Evolutionary conservation across 2,113 vertebrate genomes (phyloP).

Genomic region (Corvus cornix): DNA sequence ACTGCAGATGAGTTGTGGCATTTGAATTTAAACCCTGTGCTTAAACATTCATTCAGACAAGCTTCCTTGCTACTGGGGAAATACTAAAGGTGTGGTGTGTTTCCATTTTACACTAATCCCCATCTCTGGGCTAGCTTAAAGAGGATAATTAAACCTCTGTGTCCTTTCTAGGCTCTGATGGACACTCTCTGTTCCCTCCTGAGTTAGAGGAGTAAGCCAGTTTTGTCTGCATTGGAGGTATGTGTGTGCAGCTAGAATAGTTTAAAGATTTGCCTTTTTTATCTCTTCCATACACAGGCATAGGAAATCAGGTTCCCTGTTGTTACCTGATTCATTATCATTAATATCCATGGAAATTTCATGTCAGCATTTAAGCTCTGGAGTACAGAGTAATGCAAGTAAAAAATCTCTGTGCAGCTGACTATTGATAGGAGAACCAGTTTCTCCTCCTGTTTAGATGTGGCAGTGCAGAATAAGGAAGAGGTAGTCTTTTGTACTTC

Average conservation of each 20-base stretch:
- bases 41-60: not conserved
- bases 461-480: not conserved
- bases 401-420: not conserved
- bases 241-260: not conserved
- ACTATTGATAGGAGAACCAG: not conserved
- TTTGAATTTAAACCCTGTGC: not conserved
- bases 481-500: not conserved
- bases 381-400: not conserved
- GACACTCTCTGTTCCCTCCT: not conserved
- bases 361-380: not conserved
- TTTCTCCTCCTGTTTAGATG: not conserved
- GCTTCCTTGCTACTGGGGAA: not conserved
- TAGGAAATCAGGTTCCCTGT: not conserved
- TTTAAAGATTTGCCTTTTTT: not conserved
- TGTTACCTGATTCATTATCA: not conserved
- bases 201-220: not conserved
- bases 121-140: not conserved
- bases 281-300: not conserved
- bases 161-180: not conserved
- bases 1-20: not conserved
- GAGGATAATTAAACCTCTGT: not conserved
- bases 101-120: not conserved
- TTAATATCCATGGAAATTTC: not conserved
- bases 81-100: not conserved
- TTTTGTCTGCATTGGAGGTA: not conserved